Evolutionary conservation across 2,888 invertebrate species (phyloP), one percentile per base, ranked within the genome.

Genomic region (Amblyjoppa proteus): DNA sequence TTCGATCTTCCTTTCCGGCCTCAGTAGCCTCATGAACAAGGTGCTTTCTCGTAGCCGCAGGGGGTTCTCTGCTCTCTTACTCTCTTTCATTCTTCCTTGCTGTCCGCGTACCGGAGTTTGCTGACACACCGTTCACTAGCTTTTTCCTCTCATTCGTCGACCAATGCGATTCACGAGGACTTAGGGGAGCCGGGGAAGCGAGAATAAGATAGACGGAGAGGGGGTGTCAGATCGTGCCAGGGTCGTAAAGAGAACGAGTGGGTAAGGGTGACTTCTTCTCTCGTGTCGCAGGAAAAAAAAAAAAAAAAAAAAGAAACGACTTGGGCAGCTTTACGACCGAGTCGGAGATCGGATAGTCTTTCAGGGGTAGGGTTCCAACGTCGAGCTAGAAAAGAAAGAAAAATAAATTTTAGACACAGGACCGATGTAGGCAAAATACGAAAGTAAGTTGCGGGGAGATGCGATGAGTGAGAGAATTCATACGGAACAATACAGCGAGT

Each of bases 241-340:
- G 71, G 38, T 83, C 86, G 75, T 83, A 86, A 83, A 83, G 83
- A 75, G 74, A 83, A 76, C 83, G 83, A 81, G 83, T 74, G 56
- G 71, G 70, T 70, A 64, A 84, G 84, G 77, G 81, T 84, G 77
- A 77, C 61, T 73, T 84, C 81, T 81, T 64, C 77, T 84, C 73
- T 61, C 13, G 77, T 81, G 77, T 71, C 71, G 66, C 73, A 64
- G 45, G 56, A 76, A 53, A 73, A 53, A 56, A 73, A 51, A 28
- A 38, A 66, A n/a, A 20, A 34, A 41, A 70, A 77, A 66, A 20
- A 25, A 31, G 68, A 73, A 56, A 56, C 81, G 74, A 58, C 78
- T 70, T 45, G 77, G 83, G 81, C 83, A 83, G 86, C 83, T 86
- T 83, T 83, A 86, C 81, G 77, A 81, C 51, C 31, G n/a, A 58